A percentile compares a stretch with the other conserved stretches of the same genome.
phyloP scores from a whole-genome alignment of 2,888 invertebrate genomes.

The Drosophila pseudotakahashii region DNA sequence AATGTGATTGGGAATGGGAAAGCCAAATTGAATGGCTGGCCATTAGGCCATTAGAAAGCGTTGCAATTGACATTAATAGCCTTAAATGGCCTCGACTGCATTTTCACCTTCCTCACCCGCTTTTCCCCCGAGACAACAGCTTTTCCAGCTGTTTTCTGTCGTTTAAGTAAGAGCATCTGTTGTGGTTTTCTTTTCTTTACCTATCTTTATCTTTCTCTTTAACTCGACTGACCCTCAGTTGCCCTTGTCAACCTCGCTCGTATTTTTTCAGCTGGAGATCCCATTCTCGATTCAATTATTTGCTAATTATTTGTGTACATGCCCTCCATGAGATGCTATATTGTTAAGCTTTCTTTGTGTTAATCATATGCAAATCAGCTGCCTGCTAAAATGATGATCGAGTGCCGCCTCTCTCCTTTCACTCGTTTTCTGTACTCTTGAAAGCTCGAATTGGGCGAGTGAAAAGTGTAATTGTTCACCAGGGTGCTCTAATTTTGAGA shows the following conservation, averaged over 20 bases:
- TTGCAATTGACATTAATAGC: conserved; percentile 56
- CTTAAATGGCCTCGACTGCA: conserved; percentile 36
- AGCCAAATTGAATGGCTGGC: conserved; percentile 15
- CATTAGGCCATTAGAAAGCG: conserved; percentile 56
- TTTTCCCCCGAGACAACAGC: neutral
- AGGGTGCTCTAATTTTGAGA: neutral
- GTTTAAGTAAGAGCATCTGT: neutral
- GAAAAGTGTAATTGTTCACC: conserved; percentile 11
- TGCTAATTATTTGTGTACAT: conserved; percentile 53
- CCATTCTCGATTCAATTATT: conserved; percentile 23
- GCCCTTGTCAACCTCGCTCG: conserved; percentile 7
- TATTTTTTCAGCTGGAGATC: conserved; percentile 18
- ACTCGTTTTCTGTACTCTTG: conserved; percentile 10
- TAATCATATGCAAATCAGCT: conserved; percentile 54
- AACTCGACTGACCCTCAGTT: conserved; percentile 11
- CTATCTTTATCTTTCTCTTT: neutral
- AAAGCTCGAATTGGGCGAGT: neutral
- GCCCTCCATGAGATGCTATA: conserved; percentile 10
- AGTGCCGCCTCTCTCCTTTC: conserved; percentile 23
- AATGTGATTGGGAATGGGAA: conserved; percentile 30
- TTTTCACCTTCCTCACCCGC: conserved; percentile 18
- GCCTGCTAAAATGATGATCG: conserved; percentile 4
- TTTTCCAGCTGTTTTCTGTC: neutral
- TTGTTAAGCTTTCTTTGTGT: conserved; percentile 27
- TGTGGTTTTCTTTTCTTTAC: neutral